phyloP scores from a whole-genome alignment of 2,888 invertebrate genomes.

The Macrophya alboannulata region DNA sequence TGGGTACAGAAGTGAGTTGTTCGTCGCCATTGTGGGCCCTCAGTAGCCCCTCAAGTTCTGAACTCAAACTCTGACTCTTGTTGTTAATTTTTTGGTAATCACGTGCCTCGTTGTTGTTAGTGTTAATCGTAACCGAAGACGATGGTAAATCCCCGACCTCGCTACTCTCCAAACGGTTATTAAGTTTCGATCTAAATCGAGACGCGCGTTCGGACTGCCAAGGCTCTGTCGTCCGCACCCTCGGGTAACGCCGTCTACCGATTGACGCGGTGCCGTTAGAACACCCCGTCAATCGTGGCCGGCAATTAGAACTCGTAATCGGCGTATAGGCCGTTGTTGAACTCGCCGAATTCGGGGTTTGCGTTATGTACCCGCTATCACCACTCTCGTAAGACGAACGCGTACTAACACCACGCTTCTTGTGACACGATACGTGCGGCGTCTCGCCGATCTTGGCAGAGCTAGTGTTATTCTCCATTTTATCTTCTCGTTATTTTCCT shows the following conservation, averaged over 20 bases:
- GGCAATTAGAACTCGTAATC: background rate
- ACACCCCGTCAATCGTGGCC: constrained; percentile 4
- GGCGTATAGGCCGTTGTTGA: constrained; percentile 14
- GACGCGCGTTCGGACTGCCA: constrained; percentile 64
- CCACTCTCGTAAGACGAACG: constrained; percentile 65
- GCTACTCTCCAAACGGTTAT: constrained; percentile 62
- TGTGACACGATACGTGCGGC: constrained; percentile 59
- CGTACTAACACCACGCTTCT: constrained; percentile 51
- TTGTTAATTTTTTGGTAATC: constrained; percentile 27
- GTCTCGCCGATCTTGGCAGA: constrained; percentile 64
- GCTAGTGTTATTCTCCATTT: constrained; percentile 59
- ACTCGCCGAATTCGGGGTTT: constrained; percentile 68
- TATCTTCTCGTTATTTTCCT: constrained; percentile 12
- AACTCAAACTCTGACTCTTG: constrained; percentile 13
- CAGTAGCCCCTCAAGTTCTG: constrained; percentile 25
- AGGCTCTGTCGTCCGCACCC: constrained; percentile 60
- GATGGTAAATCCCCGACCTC: constrained; percentile 54
- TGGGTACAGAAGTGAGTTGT: constrained; percentile 63
- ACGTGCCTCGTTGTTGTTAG: background rate
- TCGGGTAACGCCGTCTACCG: background rate
- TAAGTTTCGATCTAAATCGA: constrained; percentile 65
- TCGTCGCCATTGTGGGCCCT: constrained; percentile 13
- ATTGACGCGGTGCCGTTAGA: constrained; percentile 9
- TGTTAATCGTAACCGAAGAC: background rate
- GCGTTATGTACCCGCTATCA: constrained; percentile 72